Base-by-base conservation (phyloP, 2,888 invertebrate species). In the Gryllus longicercus region DNA sequence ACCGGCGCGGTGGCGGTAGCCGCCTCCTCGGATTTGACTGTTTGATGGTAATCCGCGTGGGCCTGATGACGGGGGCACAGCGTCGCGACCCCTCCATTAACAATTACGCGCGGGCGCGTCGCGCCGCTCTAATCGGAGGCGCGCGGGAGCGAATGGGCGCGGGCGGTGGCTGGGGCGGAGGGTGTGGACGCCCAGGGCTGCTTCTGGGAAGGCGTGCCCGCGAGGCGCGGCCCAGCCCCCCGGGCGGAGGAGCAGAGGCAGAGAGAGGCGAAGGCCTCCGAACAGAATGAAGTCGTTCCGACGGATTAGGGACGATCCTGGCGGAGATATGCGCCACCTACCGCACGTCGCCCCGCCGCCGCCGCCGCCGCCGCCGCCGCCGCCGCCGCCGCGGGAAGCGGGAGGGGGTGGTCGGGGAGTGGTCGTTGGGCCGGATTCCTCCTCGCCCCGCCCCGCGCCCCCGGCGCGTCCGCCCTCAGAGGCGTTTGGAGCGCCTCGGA, bases 211-310 rank as follows among this genome's bases (percentile, higher is more conserved):
- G 63, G 63, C 63, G 63, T 18, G 63, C 63, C 63, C 63, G 12
- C 63, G 63, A 63, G 63, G 18, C 25, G 25, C 2, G 25, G 25
- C 2, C 2, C 25, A 2, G 12, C 3, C 2, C 63, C 18, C 5
- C 63, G 18, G 63, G 63, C 12, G 5, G 63, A 63, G 63, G 63
- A 5, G 63, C 16, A 12, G 11, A 16, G 51, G 63, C 2, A 10
- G 38, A 0, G 38, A 5, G 5, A 38, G 38, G 25, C 25, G 25
- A 38, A 8, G 1, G 38, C 38, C 38, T 38, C 63, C 3, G 5
- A n/a, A 63, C 63, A 63, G n/a, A 63, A 63, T 63, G 63, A 63
- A 63, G 63, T 63, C 63, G 63, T 63, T 63, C 63, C 63, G n/a
- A 63, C 16, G 63, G 63, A 63, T 63, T 63, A 63, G 63, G 63